phyloP scores from a whole-genome alignment of 2,888 invertebrate genomes.

The Itoplectis maculator region DNA sequence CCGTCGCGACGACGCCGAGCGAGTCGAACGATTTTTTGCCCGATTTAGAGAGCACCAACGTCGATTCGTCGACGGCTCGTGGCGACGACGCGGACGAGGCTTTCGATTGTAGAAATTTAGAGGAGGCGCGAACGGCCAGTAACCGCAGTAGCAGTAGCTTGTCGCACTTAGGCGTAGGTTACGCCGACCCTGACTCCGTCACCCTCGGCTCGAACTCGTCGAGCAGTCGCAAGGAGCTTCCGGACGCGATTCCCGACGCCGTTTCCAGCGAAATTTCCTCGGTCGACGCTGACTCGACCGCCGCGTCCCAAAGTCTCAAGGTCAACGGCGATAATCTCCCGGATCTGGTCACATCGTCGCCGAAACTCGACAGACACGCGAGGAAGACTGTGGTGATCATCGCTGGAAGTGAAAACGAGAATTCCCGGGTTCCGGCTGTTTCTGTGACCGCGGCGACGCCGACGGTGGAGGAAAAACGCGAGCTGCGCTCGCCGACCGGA shows the following conservation, averaged over 20 bases:
- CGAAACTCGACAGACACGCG: constrained; percentile 72
- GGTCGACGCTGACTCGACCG: background rate
- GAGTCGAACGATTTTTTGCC: constrained; percentile 47
- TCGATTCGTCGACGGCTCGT: too few relatives aligned
- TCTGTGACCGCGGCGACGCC: constrained; percentile 79
- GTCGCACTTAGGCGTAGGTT: constrained; percentile 61
- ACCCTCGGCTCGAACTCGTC: constrained; percentile 29
- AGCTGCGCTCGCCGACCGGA: background rate
- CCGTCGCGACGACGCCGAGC: constrained; percentile 48
- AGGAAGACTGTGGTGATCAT: background rate
- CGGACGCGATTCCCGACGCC: constrained; percentile 67
- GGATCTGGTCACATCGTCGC: constrained; percentile 78
- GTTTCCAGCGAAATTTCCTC: constrained; percentile 22
- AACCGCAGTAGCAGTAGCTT: constrained; percentile 63
- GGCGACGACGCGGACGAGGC: constrained; percentile 19
- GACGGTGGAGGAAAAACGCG: constrained; percentile 73
- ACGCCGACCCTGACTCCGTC: constrained; percentile 47
- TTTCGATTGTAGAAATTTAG: constrained; percentile 43
- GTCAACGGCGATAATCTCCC: constrained; percentile 74
- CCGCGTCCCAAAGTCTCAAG: constrained; percentile 6
- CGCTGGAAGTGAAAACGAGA: constrained; percentile 16
- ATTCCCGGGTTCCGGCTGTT: constrained; percentile 65
- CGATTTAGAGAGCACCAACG: constrained; percentile 44
- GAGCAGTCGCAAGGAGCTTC: constrained; percentile 43
- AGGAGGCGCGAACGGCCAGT: constrained; percentile 43